Evolutionary conservation across 2,888 invertebrate species (phyloP).

Genomic region (Chorisops tibialis): DNA sequence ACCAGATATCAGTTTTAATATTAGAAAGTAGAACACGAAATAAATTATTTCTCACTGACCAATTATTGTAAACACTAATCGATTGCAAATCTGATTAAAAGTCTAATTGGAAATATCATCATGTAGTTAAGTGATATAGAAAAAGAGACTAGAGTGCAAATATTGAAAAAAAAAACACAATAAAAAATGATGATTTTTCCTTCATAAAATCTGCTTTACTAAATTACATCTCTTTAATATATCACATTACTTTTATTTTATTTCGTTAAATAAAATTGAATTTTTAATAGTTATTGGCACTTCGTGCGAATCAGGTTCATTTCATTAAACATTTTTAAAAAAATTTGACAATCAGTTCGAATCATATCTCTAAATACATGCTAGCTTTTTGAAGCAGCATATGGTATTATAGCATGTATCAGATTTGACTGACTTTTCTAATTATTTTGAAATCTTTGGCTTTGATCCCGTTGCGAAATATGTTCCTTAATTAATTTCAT

Average conservation of each 20-base stretch:
- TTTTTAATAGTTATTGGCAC: conserved; percentile 15
- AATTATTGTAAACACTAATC: too few species aligned
- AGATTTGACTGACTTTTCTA: background rate
- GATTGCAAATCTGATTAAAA: too few species aligned
- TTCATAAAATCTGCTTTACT: too few species aligned
- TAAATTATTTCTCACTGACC: too few species aligned
- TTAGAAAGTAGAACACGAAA: too few species aligned
- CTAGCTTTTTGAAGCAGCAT: background rate
- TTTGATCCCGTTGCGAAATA: conserved; percentile 19
- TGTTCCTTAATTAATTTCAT: conserved; percentile 10
- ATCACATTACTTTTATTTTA: conserved; percentile 12
- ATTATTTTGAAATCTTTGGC: conserved; percentile 14
- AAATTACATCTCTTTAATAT: background rate
- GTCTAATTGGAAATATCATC: too few species aligned
- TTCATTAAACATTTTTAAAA: conserved; percentile 4
- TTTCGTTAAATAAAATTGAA: background rate
- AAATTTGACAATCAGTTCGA: background rate
- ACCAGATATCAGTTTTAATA: too few species aligned
- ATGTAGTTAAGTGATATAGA: too few species aligned
- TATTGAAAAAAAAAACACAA: too few species aligned
- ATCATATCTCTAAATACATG: conserved; percentile 1
- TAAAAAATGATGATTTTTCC: too few species aligned
- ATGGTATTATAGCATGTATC: too few species aligned
- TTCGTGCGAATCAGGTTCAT: conserved; percentile 9
- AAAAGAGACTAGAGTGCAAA: too few species aligned